phyloP scores from a whole-genome alignment of 2,888 invertebrate species.

The Patella depressa region DNA sequence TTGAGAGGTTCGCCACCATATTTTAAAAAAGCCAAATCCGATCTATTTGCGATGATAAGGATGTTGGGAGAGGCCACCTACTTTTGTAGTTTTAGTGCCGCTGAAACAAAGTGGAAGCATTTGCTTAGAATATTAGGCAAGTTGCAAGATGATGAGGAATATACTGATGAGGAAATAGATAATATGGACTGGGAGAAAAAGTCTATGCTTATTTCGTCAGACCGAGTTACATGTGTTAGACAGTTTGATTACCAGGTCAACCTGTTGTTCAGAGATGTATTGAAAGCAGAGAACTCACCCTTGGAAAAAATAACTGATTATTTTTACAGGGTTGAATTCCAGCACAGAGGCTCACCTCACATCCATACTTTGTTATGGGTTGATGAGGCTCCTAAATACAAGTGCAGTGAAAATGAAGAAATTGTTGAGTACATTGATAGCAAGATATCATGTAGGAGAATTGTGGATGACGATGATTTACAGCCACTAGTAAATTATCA shows the following conservation, averaged over 20 bases:
- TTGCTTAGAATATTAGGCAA: neutral
- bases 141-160: conserved; percentile 29
- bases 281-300: conserved; percentile 30
- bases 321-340: conserved; percentile 49
- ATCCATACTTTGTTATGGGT: conserved; percentile 45
- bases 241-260: conserved; percentile 47
- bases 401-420: conserved; percentile 28
- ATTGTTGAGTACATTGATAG: conserved; percentile 32
- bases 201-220: conserved; percentile 34
- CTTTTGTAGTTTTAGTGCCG: conserved; percentile 35
- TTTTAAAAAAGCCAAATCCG: too few relatives aligned
- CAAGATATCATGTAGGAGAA: conserved; percentile 27
- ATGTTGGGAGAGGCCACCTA: conserved; percentile 1
- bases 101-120: conserved; percentile 33
- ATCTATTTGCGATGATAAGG: too few relatives aligned
- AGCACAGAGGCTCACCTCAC: conserved; percentile 48
- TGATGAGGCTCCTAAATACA: conserved; percentile 36
- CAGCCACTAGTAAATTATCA: too few relatives aligned
- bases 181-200: conserved; percentile 38
- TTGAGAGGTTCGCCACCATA: too few relatives aligned
- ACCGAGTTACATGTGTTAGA: conserved; percentile 47
- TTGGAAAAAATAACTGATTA: conserved; percentile 39
- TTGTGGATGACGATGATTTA: conserved; percentile 20
- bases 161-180: conserved; percentile 26
- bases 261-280: conserved; percentile 29